phyloP scores from a whole-genome alignment of 2,113 vertebrate genomes.

The Tinamus guttatus region DNA sequence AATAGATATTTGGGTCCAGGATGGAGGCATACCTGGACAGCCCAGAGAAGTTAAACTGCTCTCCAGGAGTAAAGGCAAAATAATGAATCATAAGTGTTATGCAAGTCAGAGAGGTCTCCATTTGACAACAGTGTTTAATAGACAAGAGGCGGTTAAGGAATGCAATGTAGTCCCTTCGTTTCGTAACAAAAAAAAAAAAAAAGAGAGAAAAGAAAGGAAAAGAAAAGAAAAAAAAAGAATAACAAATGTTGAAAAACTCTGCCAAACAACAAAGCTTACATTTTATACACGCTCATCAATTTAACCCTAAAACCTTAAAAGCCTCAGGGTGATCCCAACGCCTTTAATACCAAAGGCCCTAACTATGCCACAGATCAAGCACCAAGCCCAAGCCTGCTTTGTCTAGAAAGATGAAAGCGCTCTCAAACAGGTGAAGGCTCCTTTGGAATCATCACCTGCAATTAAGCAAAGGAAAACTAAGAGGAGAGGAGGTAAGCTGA shows the following conservation, averaged over 20 bases:
- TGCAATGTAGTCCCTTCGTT: background rate
- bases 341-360: slow-evolving; percentile 78
- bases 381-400: slow-evolving; percentile 81
- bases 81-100: slow-evolving; percentile 31
- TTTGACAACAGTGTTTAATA: slow-evolving; percentile 18
- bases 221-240: slow-evolving; percentile 47
- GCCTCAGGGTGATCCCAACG: slow-evolving; percentile 79
- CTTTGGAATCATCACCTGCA: slow-evolving; percentile 84
- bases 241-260: slow-evolving; percentile 75
- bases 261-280: slow-evolving; percentile 83
- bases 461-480: slow-evolving; percentile 79
- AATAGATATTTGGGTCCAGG: background rate
- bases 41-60: background rate
- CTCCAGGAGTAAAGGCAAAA: background rate
- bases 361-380: slow-evolving; percentile 77
- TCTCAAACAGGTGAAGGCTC: slow-evolving; percentile 79
- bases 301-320: slow-evolving; percentile 79
- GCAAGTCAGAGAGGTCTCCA: background rate
- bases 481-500: slow-evolving; percentile 76
- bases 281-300: slow-evolving; percentile 81
- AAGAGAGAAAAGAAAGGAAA: background rate
- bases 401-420: slow-evolving; percentile 83
- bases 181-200: slow-evolving; percentile 62
- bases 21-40: background rate
- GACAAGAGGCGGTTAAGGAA: slow-evolving; percentile 33